phyloP scores from a whole-genome alignment of 2,113 vertebrate genomes.

The Lethenteron reissneri region DNA sequence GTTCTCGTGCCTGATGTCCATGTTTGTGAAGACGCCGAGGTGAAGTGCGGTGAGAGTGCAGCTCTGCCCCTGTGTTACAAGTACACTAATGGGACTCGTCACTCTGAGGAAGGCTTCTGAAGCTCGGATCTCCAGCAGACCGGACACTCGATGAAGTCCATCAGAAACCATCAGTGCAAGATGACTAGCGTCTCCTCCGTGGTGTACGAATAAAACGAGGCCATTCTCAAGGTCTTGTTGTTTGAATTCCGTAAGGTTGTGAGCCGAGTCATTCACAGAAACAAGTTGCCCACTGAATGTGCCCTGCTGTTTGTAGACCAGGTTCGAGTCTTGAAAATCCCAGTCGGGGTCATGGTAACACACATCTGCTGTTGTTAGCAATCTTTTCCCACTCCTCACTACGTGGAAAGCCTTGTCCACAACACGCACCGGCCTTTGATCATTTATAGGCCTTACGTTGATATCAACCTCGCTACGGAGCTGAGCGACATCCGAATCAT shows the following conservation, averaged over 20 bases:
- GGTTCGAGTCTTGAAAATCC: conserved; percentile 43
- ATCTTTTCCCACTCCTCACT: conserved; percentile 31
- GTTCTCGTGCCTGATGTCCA: conserved; percentile 35
- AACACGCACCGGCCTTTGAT: conserved; percentile 46
- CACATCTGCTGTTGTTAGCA: conserved; percentile 47
- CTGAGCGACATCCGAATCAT: not conserved
- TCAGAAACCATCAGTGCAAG: conserved; percentile 70
- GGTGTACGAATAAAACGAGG: conserved; percentile 42
- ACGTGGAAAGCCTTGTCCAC: conserved; percentile 48
- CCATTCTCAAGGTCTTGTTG: conserved; percentile 45
- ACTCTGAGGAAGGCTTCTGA: conserved; percentile 37
- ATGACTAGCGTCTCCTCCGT: conserved; percentile 29
- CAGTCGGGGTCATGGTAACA: conserved; percentile 48
- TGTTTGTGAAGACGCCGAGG: conserved; percentile 43
- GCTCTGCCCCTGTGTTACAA: conserved; percentile 41
- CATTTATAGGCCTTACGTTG: conserved; percentile 47
- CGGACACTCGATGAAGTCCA: conserved; percentile 43
- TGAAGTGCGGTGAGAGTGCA: conserved; percentile 27
- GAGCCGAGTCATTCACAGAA: conserved; percentile 29
- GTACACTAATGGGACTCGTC: conserved; percentile 40
- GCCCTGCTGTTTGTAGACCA: conserved; percentile 44
- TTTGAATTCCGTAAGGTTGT: conserved; percentile 45
- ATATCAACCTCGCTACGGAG: conserved; percentile 27
- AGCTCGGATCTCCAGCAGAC: conserved; percentile 44
- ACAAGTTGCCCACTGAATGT: conserved; percentile 62